Percentiles rank a stretch among this genome's conserved stretches.
Conservation (phyloP, 1,140 invertebrate species). For the Drosophila jambulina region DNA sequence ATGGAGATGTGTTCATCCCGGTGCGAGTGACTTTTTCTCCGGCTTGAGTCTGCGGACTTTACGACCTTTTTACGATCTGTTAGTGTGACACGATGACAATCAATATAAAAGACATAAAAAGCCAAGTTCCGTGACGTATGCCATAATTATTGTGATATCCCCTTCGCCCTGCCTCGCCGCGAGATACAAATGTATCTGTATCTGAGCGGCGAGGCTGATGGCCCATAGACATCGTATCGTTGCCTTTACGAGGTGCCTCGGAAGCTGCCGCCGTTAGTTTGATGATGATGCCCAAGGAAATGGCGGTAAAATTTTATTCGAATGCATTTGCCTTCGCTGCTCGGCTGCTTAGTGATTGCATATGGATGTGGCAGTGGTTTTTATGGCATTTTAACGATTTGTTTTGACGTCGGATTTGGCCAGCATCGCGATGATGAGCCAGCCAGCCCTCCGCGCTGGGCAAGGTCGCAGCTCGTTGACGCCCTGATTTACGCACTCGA, state of each 20-base stretch:
- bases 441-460: conserved; percentile 14
- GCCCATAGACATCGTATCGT: conserved; percentile 74
- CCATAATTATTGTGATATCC: conserved; percentile 81
- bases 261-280: conserved; percentile 67
- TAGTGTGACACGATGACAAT: conserved; percentile 82
- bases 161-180: conserved; percentile 3
- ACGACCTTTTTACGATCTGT: conserved; percentile 85
- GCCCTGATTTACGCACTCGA: conserved; percentile 59
- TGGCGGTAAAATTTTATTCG: conserved; percentile 81
- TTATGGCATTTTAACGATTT: conserved; percentile 85
- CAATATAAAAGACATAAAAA: conserved; percentile 84
- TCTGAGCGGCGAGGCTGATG: conserved; percentile 60
- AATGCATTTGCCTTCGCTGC: conserved; percentile 69
- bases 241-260: conserved; percentile 82
- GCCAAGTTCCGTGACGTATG: conserved; percentile 83
- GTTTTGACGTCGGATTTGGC: conserved; percentile 79
- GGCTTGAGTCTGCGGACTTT: conserved; percentile 59
- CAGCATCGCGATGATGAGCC: conserved; percentile 45
- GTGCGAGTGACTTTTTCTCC: conserved; percentile 23
- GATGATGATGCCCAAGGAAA: conserved; percentile 76
- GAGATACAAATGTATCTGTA: conserved; percentile 52
- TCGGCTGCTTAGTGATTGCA: conserved; percentile 52
- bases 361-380: conserved; percentile 63
- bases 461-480: conserved; percentile 60
- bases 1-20: conserved; percentile 42